Conservation (phyloP, 2,797 vertebrate genomes). For the Bradypus variegatus region DNA sequence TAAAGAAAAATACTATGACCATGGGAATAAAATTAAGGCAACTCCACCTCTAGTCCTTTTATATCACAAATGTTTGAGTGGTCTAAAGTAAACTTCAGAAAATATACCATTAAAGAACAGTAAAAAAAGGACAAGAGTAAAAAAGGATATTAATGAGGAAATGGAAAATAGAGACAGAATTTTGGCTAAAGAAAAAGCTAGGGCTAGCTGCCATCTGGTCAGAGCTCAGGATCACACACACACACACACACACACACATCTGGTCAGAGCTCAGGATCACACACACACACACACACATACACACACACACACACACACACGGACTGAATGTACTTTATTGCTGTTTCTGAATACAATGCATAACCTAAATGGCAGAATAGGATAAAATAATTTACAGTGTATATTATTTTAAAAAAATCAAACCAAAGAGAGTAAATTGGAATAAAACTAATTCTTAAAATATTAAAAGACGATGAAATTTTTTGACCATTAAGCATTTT, state of each 20-base stretch:
- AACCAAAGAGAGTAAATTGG: constrained; percentile 18
- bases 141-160: constrained; percentile 43
- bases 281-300: not conserved
- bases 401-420: not conserved
- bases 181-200: constrained; percentile 22
- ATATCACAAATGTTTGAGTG: not conserved
- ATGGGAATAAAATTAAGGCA: constrained; percentile 27
- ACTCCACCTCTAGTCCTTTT: not conserved
- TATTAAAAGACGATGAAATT: constrained; percentile 1
- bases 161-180: constrained; percentile 45
- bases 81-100: constrained; percentile 37
- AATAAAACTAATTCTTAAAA: constrained; percentile 2
- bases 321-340: not conserved
- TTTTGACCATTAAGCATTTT: constrained; percentile 28
- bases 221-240: not conserved
- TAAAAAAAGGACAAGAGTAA: not conserved
- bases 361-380: not conserved
- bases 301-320: not conserved
- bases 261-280: not conserved
- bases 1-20: constrained; percentile 11
- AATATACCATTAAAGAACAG: constrained; percentile 26
- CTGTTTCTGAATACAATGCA: not conserved
- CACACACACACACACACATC: too few relatives aligned
- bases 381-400: not conserved
- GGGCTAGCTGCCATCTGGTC: constrained; percentile 44